Conservation (phyloP, 2,113 vertebrate genomes). For the Apistogramma diplotaenia region DNA sequence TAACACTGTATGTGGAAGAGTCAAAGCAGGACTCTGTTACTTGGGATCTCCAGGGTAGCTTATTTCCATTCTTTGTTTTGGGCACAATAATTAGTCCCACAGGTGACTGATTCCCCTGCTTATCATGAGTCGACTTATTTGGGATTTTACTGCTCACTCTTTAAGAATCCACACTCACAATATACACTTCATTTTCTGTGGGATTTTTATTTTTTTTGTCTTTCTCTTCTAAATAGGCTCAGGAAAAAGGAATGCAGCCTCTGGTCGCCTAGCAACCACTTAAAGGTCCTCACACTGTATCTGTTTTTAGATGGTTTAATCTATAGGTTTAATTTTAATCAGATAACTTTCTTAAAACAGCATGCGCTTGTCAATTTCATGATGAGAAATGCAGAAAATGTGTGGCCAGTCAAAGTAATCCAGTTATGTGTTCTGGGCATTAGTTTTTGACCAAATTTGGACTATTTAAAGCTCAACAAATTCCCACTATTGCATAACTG, state of each 20-base stretch:
- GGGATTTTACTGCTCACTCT: constrained; percentile 27
- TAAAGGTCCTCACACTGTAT: constrained; percentile 6
- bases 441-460: not conserved
- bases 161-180: constrained; percentile 30
- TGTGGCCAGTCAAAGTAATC: not conserved
- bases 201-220: not conserved
- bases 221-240: not conserved
- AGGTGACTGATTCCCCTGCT: constrained; percentile 52
- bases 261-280: constrained; percentile 64
- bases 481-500: not conserved
- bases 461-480: constrained; percentile 28
- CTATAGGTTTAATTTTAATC: constrained; percentile 13
- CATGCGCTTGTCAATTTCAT: not conserved
- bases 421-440: not conserved
- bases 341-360: not conserved
- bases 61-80: constrained; percentile 71
- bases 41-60: not conserved
- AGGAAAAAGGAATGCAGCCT: constrained; percentile 1
- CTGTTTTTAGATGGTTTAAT: constrained; percentile 35
- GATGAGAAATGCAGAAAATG: not conserved
- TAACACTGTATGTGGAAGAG: not conserved
- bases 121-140: constrained; percentile 27
- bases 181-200: not conserved
- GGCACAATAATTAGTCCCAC: constrained; percentile 69
- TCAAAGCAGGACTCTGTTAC: not conserved